phyloP scores from a whole-genome alignment of 2,113 vertebrate genomes.

The Oryzias woworae region DNA sequence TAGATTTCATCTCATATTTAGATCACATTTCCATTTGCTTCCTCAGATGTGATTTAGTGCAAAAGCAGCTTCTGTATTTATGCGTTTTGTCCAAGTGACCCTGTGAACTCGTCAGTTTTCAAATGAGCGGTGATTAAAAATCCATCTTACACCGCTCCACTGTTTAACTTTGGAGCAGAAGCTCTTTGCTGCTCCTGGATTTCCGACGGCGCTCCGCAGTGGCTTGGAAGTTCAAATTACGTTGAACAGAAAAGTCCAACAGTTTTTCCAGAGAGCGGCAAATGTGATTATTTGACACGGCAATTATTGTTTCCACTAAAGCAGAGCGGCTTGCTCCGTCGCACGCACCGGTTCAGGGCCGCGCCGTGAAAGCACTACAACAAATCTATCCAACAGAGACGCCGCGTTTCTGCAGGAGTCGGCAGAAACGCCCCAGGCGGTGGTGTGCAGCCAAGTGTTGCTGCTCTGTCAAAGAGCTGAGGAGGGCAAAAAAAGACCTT shows the following conservation, averaged over 20 bases:
- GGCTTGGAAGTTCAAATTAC: slow-evolving; percentile 48
- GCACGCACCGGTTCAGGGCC: slow-evolving; percentile 42
- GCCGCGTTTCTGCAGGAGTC: slow-evolving; percentile 44
- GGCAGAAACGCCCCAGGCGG: slow-evolving; percentile 62
- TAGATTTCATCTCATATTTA: slow-evolving; percentile 65
- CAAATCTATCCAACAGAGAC: slow-evolving; percentile 67
- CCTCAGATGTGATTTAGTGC: slow-evolving; percentile 61
- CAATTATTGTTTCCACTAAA: slow-evolving; percentile 54
- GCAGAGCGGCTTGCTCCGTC: slow-evolving; percentile 30
- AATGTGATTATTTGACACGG: slow-evolving; percentile 51
- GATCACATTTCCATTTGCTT: slow-evolving; percentile 72
- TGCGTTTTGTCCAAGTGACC: slow-evolving; percentile 46
- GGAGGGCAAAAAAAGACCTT: background rate
- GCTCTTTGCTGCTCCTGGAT: slow-evolving; percentile 26
- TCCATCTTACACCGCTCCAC: slow-evolving; percentile 1
- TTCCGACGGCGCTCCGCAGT: slow-evolving; percentile 35
- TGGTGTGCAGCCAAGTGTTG: slow-evolving; percentile 55
- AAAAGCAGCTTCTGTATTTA: slow-evolving; percentile 47
- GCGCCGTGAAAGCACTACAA: slow-evolving; percentile 45
- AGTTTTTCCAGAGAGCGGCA: slow-evolving; percentile 49
- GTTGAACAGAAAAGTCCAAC: slow-evolving; percentile 47
- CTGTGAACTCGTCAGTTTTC: slow-evolving; percentile 19
- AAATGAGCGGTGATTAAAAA: slow-evolving; percentile 40
- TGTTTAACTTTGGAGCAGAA: background rate
- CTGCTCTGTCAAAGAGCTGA: slow-evolving; percentile 20